Evolutionary conservation across 2,888 invertebrate species (phyloP).

Genomic region (Apamea anceps): DNA sequence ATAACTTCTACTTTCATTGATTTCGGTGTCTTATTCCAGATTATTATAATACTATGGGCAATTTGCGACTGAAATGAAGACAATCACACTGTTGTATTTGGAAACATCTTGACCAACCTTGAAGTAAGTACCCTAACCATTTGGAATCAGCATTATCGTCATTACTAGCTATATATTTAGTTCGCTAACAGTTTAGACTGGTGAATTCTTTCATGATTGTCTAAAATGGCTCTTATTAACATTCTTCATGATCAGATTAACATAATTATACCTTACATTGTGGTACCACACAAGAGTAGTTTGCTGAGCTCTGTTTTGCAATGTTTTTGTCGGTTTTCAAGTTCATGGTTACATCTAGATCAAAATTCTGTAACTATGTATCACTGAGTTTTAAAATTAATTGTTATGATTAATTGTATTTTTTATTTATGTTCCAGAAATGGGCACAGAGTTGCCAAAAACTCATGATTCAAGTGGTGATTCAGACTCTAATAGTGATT

Average conservation of each 20-base stretch:
- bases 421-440: slow-evolving; percentile 79
- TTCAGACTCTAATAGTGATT: slow-evolving; percentile 91
- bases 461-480: slow-evolving; percentile 89
- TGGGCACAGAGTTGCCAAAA: slow-evolving; percentile 90
- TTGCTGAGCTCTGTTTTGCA: slow-evolving; percentile 33
- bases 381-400: not conserved
- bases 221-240: not conserved
- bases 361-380: slow-evolving; percentile 29
- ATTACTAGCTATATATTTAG: slow-evolving; percentile 63
- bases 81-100: slow-evolving; percentile 80
- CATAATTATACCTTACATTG: not conserved
- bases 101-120: slow-evolving; percentile 90
- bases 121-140: slow-evolving; percentile 84
- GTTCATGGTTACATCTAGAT: slow-evolving; percentile 66
- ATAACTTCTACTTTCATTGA: slow-evolving; percentile 33
- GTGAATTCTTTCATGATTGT: slow-evolving; percentile 4
- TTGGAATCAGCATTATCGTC: slow-evolving; percentile 67
- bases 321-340: slow-evolving; percentile 58
- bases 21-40: slow-evolving; percentile 74
- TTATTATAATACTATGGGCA: slow-evolving; percentile 70
- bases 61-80: slow-evolving; percentile 84
- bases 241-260: slow-evolving; percentile 10
- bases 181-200: slow-evolving; percentile 12
- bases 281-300: slow-evolving; percentile 9
- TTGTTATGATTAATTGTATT: slow-evolving; percentile 3